Evolutionary conservation across 2,797 vertebrate species (phyloP).

Genomic region (Otolemur crassicaudatus): DNA sequence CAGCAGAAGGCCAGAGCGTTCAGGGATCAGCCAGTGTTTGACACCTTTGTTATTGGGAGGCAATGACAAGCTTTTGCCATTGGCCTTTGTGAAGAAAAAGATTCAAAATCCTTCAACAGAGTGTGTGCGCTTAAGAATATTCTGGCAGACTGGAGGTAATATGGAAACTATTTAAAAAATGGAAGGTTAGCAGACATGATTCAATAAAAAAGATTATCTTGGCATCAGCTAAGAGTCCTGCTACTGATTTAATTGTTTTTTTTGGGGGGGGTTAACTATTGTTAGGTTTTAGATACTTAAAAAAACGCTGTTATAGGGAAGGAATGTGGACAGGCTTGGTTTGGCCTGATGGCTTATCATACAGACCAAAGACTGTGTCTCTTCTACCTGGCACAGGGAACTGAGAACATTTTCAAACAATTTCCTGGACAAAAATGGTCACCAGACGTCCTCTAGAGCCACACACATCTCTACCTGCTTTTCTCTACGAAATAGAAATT

Average conservation of each 20-base stretch:
- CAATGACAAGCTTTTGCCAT: background rate
- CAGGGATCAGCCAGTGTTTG: background rate
- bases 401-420: background rate
- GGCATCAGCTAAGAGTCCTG: background rate
- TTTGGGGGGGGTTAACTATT: background rate
- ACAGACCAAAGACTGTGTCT: background rate
- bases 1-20: constrained; percentile 46
- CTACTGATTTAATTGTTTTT: background rate
- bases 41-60: background rate
- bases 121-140: background rate
- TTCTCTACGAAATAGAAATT: constrained; percentile 4
- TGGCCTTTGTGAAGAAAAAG: background rate
- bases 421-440: background rate
- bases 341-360: background rate
- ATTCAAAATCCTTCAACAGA: background rate
- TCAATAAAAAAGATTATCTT: background rate
- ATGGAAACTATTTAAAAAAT: constrained; percentile 17
- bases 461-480: background rate
- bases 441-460: background rate
- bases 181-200: constrained; percentile 30
- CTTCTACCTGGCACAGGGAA: background rate
- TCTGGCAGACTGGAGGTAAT: background rate
- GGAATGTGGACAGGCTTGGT: background rate
- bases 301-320: background rate
- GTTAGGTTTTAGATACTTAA: background rate